Evolutionary conservation across 2,888 invertebrate species (phyloP).

Genomic region (Disparrhopalites patrizii): DNA sequence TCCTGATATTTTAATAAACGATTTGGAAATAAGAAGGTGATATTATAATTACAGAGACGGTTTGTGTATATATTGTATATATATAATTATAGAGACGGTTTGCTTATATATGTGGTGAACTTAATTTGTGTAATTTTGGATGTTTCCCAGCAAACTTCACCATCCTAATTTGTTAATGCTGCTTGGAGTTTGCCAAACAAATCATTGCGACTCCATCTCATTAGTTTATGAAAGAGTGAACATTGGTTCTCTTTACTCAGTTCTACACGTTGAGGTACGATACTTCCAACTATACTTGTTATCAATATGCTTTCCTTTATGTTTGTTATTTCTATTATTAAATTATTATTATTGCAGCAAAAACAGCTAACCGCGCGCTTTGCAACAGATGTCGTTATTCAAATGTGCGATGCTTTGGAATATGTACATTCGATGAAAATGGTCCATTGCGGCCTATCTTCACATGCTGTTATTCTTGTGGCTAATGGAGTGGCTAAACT

Average conservation of each 20-base stretch:
- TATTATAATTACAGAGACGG: conserved; percentile 7
- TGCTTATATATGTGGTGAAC: not conserved
- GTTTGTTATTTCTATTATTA: not conserved
- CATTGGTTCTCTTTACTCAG: conserved; percentile 52
- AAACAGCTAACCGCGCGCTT: conserved; percentile 31
- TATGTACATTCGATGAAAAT: conserved; percentile 53
- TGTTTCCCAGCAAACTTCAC: conserved; percentile 36
- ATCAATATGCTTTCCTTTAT: not conserved
- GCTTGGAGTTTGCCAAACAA: conserved; percentile 53
- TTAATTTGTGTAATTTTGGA: conserved; percentile 16
- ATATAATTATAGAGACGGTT: not conserved
- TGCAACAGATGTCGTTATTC: conserved; percentile 40
- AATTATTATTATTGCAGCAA: conserved; percentile 10
- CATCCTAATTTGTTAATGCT: conserved; percentile 51
- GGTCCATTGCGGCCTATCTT: conserved; percentile 53
- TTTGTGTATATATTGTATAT: not conserved
- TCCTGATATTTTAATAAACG: conserved; percentile 52
- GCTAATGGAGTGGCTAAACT: conserved; percentile 52
- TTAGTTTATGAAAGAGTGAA: conserved; percentile 54
- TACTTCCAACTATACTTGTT: not conserved
- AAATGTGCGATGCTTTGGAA: conserved; percentile 53
- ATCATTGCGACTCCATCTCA: conserved; percentile 52
- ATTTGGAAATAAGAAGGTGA: conserved; percentile 51
- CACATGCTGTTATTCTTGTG: conserved; percentile 53
- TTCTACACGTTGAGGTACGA: conserved; percentile 49